Evolutionary conservation across 2,888 invertebrate species (phyloP), one percentile per base, ranked within the genome.

Genomic region (Salticus scenicus): DNA sequence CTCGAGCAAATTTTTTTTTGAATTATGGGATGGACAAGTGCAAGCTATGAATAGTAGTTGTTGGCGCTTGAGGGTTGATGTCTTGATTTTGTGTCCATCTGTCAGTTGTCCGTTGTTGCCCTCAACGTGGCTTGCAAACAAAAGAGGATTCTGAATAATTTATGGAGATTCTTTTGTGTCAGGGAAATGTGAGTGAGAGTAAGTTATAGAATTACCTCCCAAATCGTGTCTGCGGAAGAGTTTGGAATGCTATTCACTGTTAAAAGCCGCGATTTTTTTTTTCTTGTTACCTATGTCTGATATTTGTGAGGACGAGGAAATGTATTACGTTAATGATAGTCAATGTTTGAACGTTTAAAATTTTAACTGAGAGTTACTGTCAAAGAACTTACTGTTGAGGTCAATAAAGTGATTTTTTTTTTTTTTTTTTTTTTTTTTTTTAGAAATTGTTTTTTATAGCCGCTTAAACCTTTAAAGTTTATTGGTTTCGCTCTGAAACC

Each of bases 21-120:
- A 64, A 66, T 31, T 42, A 47, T 24, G 31, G 64, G 31, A 28
- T 47, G 79, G 72, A 70, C 70, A 63, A 41, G 31, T 51, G 69
- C 30, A 57, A 17, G 33, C 47, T 14, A 66, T 79, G 64, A 42
- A 72, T 64, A 64, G 28, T 64, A 66, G 71, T 64, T 64, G 63
- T 30, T 31, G 63, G 41, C 42, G 42, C 71, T 64, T 72, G 37
- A 79, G 57, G 79, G 79, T 64, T 79, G 47, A 78, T 70, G 79
- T 72, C 79, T 64, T 64, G 71, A 64, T 79, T 79, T 72, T 42
- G n/a, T n/a, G 66, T 31, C n/a, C 0, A 30, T n/a, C 37, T 75
- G 64, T 66, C 47, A 66, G 20, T 37, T 42, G 57, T 42, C 64
- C 41, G 57, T 72, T 71, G 37, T 51, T 76, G 30, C 17, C 17